These are phyloP conservation scores for Anseranas semipalmata DNA, from an alignment of 2,113 vertebrate genomes.

Conservation along the genomic window DNA sequence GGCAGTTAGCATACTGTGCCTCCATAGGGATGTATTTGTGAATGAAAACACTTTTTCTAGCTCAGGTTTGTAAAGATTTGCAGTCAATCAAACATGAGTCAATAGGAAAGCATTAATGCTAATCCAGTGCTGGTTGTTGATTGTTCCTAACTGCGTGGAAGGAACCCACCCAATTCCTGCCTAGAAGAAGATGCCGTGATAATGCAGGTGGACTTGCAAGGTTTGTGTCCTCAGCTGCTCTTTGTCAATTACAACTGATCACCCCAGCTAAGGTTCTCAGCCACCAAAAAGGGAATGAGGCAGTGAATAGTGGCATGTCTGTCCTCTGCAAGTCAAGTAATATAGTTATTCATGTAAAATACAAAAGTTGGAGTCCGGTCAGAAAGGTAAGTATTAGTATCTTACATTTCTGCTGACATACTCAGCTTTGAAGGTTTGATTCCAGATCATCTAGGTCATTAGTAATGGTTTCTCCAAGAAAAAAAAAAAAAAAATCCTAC, in stretches of 20 bases:
- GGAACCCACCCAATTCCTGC: background rate
- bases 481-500: background rate
- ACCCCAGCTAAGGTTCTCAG: background rate
- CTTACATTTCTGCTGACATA: background rate
- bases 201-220: background rate
- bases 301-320: background rate
- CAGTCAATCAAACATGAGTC: background rate
- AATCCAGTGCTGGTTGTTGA: accelerated
- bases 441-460: background rate
- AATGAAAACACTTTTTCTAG: background rate
- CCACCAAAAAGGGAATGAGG: background rate
- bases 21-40: background rate
- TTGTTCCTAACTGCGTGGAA: background rate
- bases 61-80: background rate
- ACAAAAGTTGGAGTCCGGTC: background rate
- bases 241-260: background rate
- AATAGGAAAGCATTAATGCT: background rate
- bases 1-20: background rate
- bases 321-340: background rate
- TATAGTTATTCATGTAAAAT: background rate
- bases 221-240: background rate
- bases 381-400: background rate
- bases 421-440: background rate
- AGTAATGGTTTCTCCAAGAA: background rate
- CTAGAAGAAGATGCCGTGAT: background rate